Evolutionary conservation across 1,140 invertebrate genomes (phyloP), one percentile per base, ranked within the genome.

Genomic region (Zaprionus nigranus): DNA sequence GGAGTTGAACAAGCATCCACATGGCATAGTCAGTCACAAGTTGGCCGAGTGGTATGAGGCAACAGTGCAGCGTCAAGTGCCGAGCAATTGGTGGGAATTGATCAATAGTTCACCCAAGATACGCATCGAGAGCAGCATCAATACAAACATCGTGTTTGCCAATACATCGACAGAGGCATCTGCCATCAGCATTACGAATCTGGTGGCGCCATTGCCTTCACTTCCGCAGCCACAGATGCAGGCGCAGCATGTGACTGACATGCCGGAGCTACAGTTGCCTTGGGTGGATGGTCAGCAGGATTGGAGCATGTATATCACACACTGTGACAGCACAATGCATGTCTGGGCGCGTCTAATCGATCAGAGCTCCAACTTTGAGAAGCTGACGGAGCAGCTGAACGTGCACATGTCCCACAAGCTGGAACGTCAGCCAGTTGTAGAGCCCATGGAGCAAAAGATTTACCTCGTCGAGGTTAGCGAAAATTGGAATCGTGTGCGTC

Each of bases 311-410:
- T 92, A 80, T 28, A 90, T 93, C 6, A 92, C 90, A 1, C 78
- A 90, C 54, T 88, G 88, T 20, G 79, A 71, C n/a, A 91, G 86
- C 17, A 92, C 92, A 1, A 79, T 68, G 20, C 85, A 82, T 26
- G 81, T 93, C 26, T 93, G 92, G 91, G 92, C 72, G 1, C 77
- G 88, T 4, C 61, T 93, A 1, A 90, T 93, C 30, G 91, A 92
- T 28, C 91, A 93, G 22, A 85, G 77, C 17, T 75, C 78, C 7
- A 79, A 68, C 11, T 82, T 93, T 30, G 83, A 92, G 57, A 69
- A 71, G 36, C 34, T 93, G 1, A 79, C 85, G 2, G 82, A 69
- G 7, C 79, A 93, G 17, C 79, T 93, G 56, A 80, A 91, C 13
- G 54, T 70, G 6, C 28, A 76, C 46, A 91, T 93, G 88, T 60